Base-by-base conservation (phyloP, 2,797 vertebrate genomes). In the Kryptolebias ocellatus region DNA sequence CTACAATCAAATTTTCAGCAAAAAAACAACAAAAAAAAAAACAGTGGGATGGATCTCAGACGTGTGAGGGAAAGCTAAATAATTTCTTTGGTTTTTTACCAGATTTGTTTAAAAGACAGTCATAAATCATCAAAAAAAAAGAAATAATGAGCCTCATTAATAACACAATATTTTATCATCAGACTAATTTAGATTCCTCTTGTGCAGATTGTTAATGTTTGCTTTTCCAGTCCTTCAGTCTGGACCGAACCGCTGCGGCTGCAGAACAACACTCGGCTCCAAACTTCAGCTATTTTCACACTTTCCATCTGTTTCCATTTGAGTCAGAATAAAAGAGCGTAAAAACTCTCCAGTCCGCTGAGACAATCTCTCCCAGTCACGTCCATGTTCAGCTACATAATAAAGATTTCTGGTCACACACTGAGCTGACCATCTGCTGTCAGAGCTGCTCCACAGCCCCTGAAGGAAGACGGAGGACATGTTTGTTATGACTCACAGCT, bases 351-450 rank as follows among this genome's bases (percentile, higher is more conserved):
- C 28, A 2, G 3, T 53, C 20, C 28, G 17, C 20, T 44, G 49
- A 70, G 45, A 67, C 54, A 14, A 60, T 70, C 27, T 37, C 24
- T 45, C 17, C 1, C 49, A 53, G 28, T 57, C 64, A 39, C 28
- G 34, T 57, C 37, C 49, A 37, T 15, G 34, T 67, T 49, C 49
- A 27, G 24, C 68, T 12, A 27, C 60, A 24, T 45, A 34, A 70
- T 50, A 24, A 64, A 76, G n/a, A 28, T 42, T 29, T 55, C 46
- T 65, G 42, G 45, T 31, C 44, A 39, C 46, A 64, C n/a, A 34
- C 63, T 56, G 64, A 0, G 34, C 51, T 60, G 34, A 57, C 70
- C 70, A 67, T 82, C 79, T 84, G 81, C 56, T 53, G 55, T 39
- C 57, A 66, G 65, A 4, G 7, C 56, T 16, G 46, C 53, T 76